Evolutionary conservation across 2,113 vertebrate species (phyloP), one percentile per base, ranked within the genome.

Genomic region (Syrmaticus mikado): DNA sequence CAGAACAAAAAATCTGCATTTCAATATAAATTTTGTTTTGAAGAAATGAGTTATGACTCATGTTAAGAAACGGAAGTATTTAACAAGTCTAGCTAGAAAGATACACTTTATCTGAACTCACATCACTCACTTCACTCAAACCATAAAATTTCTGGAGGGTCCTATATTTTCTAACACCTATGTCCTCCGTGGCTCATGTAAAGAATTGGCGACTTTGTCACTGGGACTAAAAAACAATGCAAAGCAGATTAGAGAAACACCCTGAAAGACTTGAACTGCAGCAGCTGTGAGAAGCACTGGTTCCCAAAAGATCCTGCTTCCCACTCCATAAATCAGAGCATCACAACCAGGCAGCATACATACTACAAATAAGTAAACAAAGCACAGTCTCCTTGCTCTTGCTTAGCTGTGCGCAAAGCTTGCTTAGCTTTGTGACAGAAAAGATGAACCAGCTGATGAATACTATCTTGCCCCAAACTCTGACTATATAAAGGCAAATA

Each of bases 1-100:
- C 34, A n/a, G 30, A 96, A 76, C 4, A 78, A 70, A 70, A 82
- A 52, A n/a, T 40, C 18, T 65, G 25, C 4, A 91, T 70, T 82
- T 85, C 30, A 41, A 3, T 14, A 53, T 4, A 18, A 14, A 77
- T 73, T 85, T 70, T 18, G 71, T 27, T n/a, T 80, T 7, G 24
- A 71, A 82, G 20, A 74, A 91, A 50, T n/a, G 2, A 74, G 5
- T 45, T 81, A 90, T 38, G 0, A 0, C 38, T 25, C 30, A 73
- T 21, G 61, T 38, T 77, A 73, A 65, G 25, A 79, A 93, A 89
- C 34, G 8, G 48, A 87, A 83, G 40, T 22, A 70, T 18, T 62
- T 58, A 73, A 32, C 6, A 58, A 74, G 38, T 43, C 48, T 57
- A 70, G 30, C 12, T 28, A 6, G 8, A 79, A 75, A 50, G 20